A percentile compares a stretch with the other conserved stretches of the same genome.
These are phyloP conservation scores for Venustaconcha ellipsiformis DNA, from an alignment of 1,140 invertebrate species.

Conservation along the genomic window DNA sequence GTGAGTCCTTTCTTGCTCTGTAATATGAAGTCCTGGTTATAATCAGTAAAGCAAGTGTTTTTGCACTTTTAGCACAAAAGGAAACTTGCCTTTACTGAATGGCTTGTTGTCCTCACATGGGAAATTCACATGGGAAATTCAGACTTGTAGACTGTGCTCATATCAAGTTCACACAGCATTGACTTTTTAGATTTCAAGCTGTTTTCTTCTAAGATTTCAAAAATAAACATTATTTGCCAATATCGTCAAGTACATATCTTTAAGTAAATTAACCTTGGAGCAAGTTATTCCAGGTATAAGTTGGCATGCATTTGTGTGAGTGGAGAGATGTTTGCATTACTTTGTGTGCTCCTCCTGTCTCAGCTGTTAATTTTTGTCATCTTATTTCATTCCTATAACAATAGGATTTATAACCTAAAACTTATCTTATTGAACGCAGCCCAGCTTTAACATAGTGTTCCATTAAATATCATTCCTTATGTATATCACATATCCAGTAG, in stretches of 20 bases:
- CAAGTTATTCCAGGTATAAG: not conserved
- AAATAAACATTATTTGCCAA: not conserved
- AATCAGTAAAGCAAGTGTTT: not conserved
- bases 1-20: slow-evolving; percentile 67
- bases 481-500: too few species aligned
- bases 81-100: not conserved
- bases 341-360: not conserved
- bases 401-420: not conserved
- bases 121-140: not conserved
- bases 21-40: not conserved
- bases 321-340: not conserved
- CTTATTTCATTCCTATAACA: not conserved
- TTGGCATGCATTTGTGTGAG: not conserved
- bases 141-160: not conserved
- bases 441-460: too few species aligned
- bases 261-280: not conserved
- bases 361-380: not conserved
- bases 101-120: not conserved
- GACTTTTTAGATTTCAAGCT: not conserved
- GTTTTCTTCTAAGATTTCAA: not conserved
- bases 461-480: too few species aligned
- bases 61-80: not conserved
- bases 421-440: too few species aligned
- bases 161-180: not conserved
- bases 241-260: not conserved